Evolutionary conservation across 2,888 invertebrate species (phyloP), one percentile per base, ranked within the genome.

Genomic region (Vesta saturnalis): DNA sequence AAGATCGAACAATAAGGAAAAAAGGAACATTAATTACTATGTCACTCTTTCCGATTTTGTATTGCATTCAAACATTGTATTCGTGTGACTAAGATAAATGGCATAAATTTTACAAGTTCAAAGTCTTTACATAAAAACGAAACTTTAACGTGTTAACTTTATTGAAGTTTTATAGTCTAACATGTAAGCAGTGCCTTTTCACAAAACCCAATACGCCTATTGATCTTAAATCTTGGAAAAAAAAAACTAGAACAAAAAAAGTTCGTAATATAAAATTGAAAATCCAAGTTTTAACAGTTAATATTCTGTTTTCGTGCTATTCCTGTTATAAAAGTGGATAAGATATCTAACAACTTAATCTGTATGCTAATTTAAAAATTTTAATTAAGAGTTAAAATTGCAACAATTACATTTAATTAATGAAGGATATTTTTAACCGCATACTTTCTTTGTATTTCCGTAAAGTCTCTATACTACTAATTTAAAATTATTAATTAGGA

Each of bases 151-250:
- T 49, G 49, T 49, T 49, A 49, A 49, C 49, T 49, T 49, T 49
- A 49, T 49, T 49, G 49, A 49, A 49, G 18, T 49, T 49, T 49
- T 49, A 49, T 49, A 49, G 63, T 56, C 23, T 55, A 54, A 62
- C 55, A 22, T 19, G 21, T 54, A 54, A 61, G 61, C 14, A 35
- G 4, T 61, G 21, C 43, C 19, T 61, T 60, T 54, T 35, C n/a
- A 39, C 39, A 6, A 39, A 39, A 39, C 54, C 55, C 35, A 30
- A 49, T 49, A 16, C 49, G 19, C 60, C 59, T 22, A 21, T 47
- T 16, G 10, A 49, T 21, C 49, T 60, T n/a, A 52, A 52, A 54
- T 54, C 22, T 54, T 19, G 2, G n/a, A 12, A 2, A n/a, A 39
- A 39, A 39, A 39, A n/a, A 39, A 18, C 16, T 16, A 57, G 35